Percentiles rank a stretch among this genome's conserved stretches.
Evolutionary conservation across 2,888 invertebrate species (phyloP).

Genomic region (Anthophora plumipes): DNA sequence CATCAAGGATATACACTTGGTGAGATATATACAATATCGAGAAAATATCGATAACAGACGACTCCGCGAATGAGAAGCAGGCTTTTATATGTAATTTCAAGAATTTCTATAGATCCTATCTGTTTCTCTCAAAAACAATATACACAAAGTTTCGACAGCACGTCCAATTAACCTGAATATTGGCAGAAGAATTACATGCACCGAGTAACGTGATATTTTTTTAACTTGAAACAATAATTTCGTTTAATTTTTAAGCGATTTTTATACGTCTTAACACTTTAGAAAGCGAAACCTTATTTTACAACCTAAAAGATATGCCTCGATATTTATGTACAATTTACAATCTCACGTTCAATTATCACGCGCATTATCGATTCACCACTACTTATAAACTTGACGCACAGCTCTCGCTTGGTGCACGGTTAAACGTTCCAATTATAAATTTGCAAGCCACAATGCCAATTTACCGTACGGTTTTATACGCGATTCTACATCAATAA

Average conservation of each 20-base stretch:
- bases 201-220: no score
- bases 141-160: no score
- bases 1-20: neutral
- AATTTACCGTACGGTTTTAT: conserved; percentile 38
- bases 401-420: neutral
- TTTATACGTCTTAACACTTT: neutral
- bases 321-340: neutral
- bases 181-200: no score
- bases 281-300: neutral
- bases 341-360: conserved; percentile 7
- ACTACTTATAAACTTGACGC: conserved; percentile 3
- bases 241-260: no score
- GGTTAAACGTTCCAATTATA: conserved; percentile 42
- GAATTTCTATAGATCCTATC: no score
- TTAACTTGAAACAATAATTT: no score
- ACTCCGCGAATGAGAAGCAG: neutral
- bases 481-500: conserved; percentile 28
- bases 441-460: conserved; percentile 21
- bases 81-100: no score
- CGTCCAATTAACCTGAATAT: neutral
- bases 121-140: no score
- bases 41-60: neutral
- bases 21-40: neutral
- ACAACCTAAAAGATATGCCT: neutral
- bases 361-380: conserved; percentile 21